Base-by-base conservation (phyloP, 1,140 invertebrate genomes). In the Drosophila nannoptera region DNA sequence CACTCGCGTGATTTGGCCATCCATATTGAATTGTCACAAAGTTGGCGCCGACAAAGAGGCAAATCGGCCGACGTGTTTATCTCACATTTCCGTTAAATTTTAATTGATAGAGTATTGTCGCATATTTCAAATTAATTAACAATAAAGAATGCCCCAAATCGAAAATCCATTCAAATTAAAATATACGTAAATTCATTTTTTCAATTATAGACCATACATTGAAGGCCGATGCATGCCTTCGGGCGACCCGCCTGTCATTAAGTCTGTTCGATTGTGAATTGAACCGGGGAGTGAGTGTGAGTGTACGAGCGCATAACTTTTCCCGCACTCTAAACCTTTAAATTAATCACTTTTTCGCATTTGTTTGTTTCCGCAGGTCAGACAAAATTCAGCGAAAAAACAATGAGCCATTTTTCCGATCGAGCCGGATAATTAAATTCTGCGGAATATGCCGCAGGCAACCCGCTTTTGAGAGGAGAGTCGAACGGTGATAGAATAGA, bases 341-440 rank as follows among this genome's bases (percentile, higher is more conserved):
- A 55, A 55, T 54, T 45, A 64, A 55, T 45, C 55, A 43, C 43
- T 46, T 22, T 64, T 64, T 64, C 40, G 31, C 40, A n/a, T 46
- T 7, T 43, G 31, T 35, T 12, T 38, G 31, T 59, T 43, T 35
- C 52, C 32, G 16, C n/a, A 31, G 61, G 61, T 32, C 32, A 55
- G 61, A 32, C 32, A 55, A 8, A 38, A 29, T 43, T 6, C 48
- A 40, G n/a, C 38, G 52, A 53, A 53, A 42, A 43, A 16, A 36
- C n/a, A 14, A 29, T 46, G 42, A 36, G 43, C 53, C 16, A 33
- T 64, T 45, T 66, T 77, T 71, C 52, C 73, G 81, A 69, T 33
- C 86, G 77, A 75, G 81, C 86, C 81, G 86, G 81, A 76, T 84
- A 84, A 84, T 84, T 77, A 84, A 66, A 86, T 84, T 81, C 80